phyloP scores from a whole-genome alignment of 30 jellyfish, hydroid and myxozoan species.

The Aurelia coerulea region DNA sequence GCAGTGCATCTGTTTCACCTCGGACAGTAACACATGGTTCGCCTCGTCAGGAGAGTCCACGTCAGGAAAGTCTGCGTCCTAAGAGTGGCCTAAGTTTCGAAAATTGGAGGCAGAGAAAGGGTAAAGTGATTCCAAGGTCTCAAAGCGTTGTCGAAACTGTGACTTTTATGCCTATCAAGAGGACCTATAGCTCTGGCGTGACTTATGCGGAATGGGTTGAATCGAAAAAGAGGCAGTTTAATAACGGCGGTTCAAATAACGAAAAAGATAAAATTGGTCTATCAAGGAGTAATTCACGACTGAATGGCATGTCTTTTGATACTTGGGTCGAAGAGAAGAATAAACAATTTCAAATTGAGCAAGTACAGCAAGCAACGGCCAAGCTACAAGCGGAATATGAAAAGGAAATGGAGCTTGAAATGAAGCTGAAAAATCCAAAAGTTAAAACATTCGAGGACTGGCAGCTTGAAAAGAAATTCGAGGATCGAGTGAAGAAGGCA shows the following conservation, averaged over 20 bases:
- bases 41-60: no score
- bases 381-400: slow-evolving; percentile 29
- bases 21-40: neutral
- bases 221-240: slow-evolving; percentile 23
- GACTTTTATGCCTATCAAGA: neutral
- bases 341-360: slow-evolving; percentile 50
- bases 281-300: neutral
- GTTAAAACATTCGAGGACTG: slow-evolving; percentile 81
- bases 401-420: slow-evolving; percentile 31
- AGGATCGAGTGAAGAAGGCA: slow-evolving; percentile 31
- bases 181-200: slow-evolving; percentile 57
- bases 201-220: slow-evolving; percentile 53
- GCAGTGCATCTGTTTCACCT: slow-evolving; percentile 46
- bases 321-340: slow-evolving; percentile 48
- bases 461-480: slow-evolving; percentile 55
- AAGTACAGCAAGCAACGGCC: slow-evolving; percentile 42
- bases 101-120: slow-evolving; percentile 42
- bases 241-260: neutral
- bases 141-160: slow-evolving; percentile 20
- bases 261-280: neutral
- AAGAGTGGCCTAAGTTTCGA: slow-evolving; percentile 56
- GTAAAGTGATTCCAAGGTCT: slow-evolving; percentile 45
- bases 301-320: slow-evolving; percentile 51
- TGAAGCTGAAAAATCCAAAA: slow-evolving; percentile 12
- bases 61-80: slow-evolving; percentile 20